These are phyloP conservation scores for Ceratina australensis DNA, from an alignment of 1,140 invertebrate genomes.

Conservation along the genomic window DNA sequence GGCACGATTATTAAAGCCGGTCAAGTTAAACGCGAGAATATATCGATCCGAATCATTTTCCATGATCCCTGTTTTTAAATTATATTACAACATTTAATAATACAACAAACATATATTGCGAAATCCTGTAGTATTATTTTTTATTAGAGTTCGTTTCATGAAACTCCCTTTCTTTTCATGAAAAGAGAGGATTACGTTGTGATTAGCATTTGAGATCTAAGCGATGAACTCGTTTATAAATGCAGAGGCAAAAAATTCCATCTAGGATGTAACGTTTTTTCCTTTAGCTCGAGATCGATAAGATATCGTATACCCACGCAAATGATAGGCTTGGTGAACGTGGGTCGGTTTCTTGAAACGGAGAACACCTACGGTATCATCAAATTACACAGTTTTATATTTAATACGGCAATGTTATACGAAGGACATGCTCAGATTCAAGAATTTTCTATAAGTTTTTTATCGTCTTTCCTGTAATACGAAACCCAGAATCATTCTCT, in stretches of 20 bases:
- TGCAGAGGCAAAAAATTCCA: not conserved
- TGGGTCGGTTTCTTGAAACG: constrained; percentile 7
- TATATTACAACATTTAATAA: too few relatives aligned
- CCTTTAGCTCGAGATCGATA: not conserved
- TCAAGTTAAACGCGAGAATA: not conserved
- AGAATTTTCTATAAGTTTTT: not conserved
- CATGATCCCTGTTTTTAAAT: too few relatives aligned
- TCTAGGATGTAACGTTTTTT: not conserved
- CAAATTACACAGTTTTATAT: not conserved
- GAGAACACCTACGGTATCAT: not conserved
- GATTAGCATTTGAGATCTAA: not conserved
- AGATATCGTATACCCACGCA: constrained; percentile 2
- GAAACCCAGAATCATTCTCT: too few relatives aligned
- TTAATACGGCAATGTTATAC: not conserved
- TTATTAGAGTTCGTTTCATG: too few relatives aligned
- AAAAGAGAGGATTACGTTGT: too few relatives aligned
- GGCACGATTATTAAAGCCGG: not conserved
- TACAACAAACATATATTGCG: too few relatives aligned
- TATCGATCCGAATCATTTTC: too few relatives aligned
- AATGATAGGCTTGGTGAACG: constrained; percentile 2
- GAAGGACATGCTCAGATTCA: not conserved
- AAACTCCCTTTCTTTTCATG: too few relatives aligned
- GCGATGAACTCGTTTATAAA: not conserved
- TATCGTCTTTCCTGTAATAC: too few relatives aligned
- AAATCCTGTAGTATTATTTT: too few relatives aligned